Evolutionary conservation across 2,888 invertebrate genomes (phyloP), one percentile per base, ranked within the genome.

Genomic region (Stictocephala bisonia): DNA sequence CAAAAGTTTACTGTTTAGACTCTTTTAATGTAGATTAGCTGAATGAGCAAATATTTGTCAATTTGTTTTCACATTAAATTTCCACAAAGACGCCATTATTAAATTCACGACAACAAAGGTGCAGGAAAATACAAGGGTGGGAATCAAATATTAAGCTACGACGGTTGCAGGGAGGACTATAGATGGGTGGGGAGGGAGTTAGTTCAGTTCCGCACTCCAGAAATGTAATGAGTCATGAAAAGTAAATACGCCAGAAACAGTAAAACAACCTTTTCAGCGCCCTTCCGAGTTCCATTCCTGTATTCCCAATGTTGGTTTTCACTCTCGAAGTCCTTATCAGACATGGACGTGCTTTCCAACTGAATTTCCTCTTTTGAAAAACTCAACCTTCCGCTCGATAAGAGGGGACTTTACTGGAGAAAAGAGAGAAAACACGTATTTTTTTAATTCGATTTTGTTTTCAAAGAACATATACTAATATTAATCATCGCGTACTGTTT

Each of bases 151-250:
- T 60, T 60, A 41, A 60, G 60, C 40, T 31, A n/a, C n/a, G n/a
- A n/a, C n/a, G n/a, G n/a, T n/a, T n/a, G n/a, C n/a, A n/a, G n/a
- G n/a, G n/a, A n/a, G n/a, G n/a, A n/a, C n/a, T n/a, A n/a, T n/a
- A n/a, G n/a, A n/a, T n/a, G n/a, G n/a, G n/a, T 44, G 13, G 40
- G 40, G 31, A 40, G 26, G 60, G 60, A 40, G 58, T 15, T n/a
- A 15, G 20, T 40, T 40, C 40, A 24, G 60, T 40, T 26, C 60
- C 35, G 31, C 41, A 60, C 60, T 60, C 13, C 60, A 60, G 40
- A 40, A 60, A 60, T 40, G 60, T 60, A 60, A 60, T 60, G 60
- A 60, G 60, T 60, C 60, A 60, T 60, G 60, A 60, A 60, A 60
- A 60, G 60, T 60, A 60, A 60, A 60, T 60, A 60, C 60, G 24